These are phyloP conservation scores for Enteromius trimaculatus DNA, from an alignment of 2,797 vertebrate species.

Conservation along the genomic window DNA sequence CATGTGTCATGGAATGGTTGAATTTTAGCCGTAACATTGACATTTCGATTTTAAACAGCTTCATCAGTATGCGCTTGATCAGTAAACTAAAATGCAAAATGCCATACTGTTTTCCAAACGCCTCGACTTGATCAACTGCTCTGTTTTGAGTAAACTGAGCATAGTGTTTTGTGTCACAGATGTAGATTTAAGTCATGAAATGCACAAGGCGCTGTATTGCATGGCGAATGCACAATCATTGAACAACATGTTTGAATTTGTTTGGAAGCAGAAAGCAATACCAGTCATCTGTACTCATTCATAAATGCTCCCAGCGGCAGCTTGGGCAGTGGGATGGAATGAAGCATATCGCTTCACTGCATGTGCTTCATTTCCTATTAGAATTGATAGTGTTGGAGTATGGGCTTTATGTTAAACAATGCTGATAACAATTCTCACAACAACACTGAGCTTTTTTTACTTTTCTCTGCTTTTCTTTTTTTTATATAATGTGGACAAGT, in stretches of 20 bases:
- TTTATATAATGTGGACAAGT: neutral
- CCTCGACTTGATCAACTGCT: neutral
- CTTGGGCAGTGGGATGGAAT: neutral
- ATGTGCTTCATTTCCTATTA: neutral
- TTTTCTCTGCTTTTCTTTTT: neutral
- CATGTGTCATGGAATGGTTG: neutral
- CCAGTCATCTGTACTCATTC: constrained; percentile 19
- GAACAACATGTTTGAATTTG: neutral
- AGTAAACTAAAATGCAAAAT: neutral
- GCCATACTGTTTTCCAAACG: neutral
- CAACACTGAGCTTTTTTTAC: neutral
- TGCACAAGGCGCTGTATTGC: neutral
- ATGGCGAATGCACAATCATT: neutral
- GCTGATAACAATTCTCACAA: neutral
- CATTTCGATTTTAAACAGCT: neutral
- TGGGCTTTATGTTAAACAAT: neutral
- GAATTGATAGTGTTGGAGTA: constrained; percentile 1
- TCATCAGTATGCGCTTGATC: neutral
- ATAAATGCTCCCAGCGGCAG: neutral
- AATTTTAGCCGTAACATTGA: neutral
- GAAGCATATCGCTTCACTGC: neutral
- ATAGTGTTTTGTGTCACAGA: neutral
- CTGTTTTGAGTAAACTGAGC: neutral
- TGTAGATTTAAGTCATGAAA: neutral
- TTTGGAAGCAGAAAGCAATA: neutral